Conservation (phyloP, 2,888 invertebrate species). For the Philereme vetulata region DNA sequence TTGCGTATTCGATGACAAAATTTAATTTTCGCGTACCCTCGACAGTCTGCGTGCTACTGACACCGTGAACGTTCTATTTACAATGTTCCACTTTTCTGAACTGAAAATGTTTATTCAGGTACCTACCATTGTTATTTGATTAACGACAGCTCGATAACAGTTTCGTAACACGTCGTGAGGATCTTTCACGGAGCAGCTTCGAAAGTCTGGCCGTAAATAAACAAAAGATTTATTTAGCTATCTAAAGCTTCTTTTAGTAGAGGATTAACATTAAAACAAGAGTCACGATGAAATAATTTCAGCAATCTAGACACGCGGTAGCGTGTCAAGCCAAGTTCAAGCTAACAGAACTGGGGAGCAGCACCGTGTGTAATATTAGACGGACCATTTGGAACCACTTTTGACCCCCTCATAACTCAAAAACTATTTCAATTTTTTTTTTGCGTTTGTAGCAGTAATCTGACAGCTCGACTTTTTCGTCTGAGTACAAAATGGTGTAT, state of each 20-base stretch:
- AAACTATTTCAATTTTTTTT: too few species aligned
- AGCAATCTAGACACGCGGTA: too few species aligned
- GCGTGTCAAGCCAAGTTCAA: too few species aligned
- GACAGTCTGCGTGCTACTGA: slow-evolving; percentile 71
- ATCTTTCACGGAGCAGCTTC: slow-evolving; percentile 30
- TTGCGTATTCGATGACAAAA: slow-evolving; percentile 82
- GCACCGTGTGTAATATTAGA: too few species aligned
- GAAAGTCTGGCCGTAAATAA: slow-evolving; percentile 17
- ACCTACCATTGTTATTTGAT: slow-evolving; percentile 24
- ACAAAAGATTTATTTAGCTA: slow-evolving; percentile 10
- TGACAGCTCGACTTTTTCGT: too few species aligned
- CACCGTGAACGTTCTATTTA: slow-evolving; percentile 66
- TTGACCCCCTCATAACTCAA: too few species aligned
- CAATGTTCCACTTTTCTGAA: slow-evolving; percentile 62
- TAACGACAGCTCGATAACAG: slow-evolving; percentile 26
- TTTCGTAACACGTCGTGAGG: slow-evolving; percentile 31
- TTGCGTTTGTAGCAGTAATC: too few species aligned
- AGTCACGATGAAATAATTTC: background rate
- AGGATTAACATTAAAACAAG: background rate
- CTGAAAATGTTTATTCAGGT: slow-evolving; percentile 50
- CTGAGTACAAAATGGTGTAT: too few species aligned
- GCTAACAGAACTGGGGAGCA: too few species aligned
- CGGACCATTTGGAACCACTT: too few species aligned
- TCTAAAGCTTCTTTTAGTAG: background rate
- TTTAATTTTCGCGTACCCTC: slow-evolving; percentile 68